These are phyloP conservation scores for Ormyrus thymus DNA, from an alignment of 2,888 invertebrate genomes.

Conservation along the genomic window DNA sequence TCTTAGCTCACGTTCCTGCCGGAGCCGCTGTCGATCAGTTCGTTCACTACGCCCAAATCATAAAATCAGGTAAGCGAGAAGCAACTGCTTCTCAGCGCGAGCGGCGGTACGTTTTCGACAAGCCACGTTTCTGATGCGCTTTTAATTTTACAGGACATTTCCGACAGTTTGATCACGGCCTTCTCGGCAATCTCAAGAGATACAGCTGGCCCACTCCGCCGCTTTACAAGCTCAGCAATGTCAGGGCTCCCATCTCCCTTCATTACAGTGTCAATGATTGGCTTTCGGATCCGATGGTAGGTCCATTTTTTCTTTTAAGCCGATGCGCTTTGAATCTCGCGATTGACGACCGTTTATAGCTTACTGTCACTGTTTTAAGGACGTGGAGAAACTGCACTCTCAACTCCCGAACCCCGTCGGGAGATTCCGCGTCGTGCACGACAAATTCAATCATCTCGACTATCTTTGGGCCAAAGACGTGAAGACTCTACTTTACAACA, in stretches of 20 bases:
- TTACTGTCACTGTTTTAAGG: constrained; percentile 63
- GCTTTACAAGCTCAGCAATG: constrained; percentile 77
- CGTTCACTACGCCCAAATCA: constrained; percentile 83
- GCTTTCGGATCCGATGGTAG: constrained; percentile 76
- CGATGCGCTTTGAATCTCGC: no score
- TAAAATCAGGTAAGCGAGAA: constrained; percentile 69
- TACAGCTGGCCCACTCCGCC: constrained; percentile 79
- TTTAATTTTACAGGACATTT: constrained; percentile 63
- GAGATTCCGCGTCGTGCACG: constrained; percentile 76
- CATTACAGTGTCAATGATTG: constrained; percentile 82
- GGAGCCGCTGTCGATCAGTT: constrained; percentile 83
- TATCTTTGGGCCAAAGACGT: constrained; percentile 80
- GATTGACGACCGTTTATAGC: background rate
- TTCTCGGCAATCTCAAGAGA: constrained; percentile 75
- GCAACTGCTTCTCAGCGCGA: background rate
- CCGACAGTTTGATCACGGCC: constrained; percentile 77
- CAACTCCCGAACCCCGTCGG: constrained; percentile 77
- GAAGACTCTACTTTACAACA: constrained; percentile 54
- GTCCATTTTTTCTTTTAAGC: background rate
- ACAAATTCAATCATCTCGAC: constrained; percentile 81
- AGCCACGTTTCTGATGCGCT: no score
- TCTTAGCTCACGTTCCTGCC: constrained; percentile 81
- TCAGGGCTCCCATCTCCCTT: constrained; percentile 80
- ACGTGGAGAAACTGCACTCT: constrained; percentile 76
- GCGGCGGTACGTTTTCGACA: no score